Evolutionary conservation across 2,113 vertebrate genomes (phyloP).

Genomic region (Callithrix jacchus): DNA sequence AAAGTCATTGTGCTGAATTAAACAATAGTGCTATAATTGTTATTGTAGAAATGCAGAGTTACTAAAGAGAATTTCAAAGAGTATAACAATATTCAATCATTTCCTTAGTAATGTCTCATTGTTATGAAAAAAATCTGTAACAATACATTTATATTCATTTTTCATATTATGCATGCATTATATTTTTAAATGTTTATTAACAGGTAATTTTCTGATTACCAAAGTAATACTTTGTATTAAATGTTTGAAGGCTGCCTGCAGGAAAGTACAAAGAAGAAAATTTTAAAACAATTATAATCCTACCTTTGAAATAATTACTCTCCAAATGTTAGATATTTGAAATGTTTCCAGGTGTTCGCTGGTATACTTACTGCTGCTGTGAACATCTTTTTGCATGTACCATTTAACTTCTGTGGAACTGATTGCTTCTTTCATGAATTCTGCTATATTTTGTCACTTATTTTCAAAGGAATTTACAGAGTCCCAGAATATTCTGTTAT

Average conservation of each 20-base stretch:
- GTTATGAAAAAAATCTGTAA: background rate
- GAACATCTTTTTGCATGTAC: background rate
- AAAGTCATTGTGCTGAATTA: background rate
- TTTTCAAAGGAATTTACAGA: background rate
- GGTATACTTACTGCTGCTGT: background rate
- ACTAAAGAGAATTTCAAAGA: background rate
- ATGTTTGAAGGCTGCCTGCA: background rate
- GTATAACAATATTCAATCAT: background rate
- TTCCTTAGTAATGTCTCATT: conserved; percentile 26
- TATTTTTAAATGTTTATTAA: background rate
- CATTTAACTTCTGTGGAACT: background rate
- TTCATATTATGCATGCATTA: background rate
- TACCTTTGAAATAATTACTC: background rate
- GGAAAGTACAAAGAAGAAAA: background rate
- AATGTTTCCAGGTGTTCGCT: background rate
- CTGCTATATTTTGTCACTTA: background rate
- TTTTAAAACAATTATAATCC: background rate
- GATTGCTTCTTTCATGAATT: background rate
- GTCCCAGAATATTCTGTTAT: background rate
- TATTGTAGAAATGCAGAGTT: background rate
- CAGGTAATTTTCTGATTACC: background rate
- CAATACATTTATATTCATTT: background rate
- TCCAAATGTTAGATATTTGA: background rate
- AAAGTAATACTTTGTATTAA: background rate
- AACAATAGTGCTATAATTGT: background rate